Conservation (phyloP, 2,797 vertebrate genomes). For the Enoplosus armatus region DNA sequence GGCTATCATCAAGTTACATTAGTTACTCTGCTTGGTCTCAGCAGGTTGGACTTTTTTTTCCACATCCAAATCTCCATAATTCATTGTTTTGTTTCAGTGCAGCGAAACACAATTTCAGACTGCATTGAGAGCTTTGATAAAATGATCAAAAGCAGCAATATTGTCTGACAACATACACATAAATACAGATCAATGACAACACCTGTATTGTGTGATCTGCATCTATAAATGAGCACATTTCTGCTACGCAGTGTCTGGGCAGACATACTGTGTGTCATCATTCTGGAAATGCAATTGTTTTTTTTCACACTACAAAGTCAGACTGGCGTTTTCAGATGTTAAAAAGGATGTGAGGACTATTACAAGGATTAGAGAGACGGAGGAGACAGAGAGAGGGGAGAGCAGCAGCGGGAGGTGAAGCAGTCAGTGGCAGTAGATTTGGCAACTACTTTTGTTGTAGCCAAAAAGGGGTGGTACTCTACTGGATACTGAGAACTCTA, state of each 20-base stretch:
- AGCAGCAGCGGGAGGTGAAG: constrained; percentile 47
- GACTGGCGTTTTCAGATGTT: constrained; percentile 26
- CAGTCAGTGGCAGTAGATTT: constrained; percentile 68
- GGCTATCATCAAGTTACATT: too few species aligned
- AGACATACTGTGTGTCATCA: background rate
- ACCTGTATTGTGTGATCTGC: background rate
- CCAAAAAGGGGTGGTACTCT: constrained; percentile 48
- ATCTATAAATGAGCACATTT: constrained; percentile 3
- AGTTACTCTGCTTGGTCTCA: background rate
- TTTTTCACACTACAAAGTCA: constrained; percentile 1
- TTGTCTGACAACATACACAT: constrained; percentile 3
- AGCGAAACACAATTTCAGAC: background rate
- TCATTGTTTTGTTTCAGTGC: background rate
- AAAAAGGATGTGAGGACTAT: constrained; percentile 12
- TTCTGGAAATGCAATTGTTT: background rate
- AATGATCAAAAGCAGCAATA: background rate
- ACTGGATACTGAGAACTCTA: constrained; percentile 44
- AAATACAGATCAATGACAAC: background rate
- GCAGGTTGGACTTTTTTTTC: background rate
- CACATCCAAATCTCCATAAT: background rate
- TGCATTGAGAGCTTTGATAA: background rate
- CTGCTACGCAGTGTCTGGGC: background rate
- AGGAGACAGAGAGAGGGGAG: constrained; percentile 15
- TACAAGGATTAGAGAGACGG: constrained; percentile 19
- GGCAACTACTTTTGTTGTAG: constrained; percentile 64